Percentiles rank a stretch among this genome's conserved stretches.
Conservation (phyloP, 2,888 invertebrate genomes). For the Aromia moschata region DNA sequence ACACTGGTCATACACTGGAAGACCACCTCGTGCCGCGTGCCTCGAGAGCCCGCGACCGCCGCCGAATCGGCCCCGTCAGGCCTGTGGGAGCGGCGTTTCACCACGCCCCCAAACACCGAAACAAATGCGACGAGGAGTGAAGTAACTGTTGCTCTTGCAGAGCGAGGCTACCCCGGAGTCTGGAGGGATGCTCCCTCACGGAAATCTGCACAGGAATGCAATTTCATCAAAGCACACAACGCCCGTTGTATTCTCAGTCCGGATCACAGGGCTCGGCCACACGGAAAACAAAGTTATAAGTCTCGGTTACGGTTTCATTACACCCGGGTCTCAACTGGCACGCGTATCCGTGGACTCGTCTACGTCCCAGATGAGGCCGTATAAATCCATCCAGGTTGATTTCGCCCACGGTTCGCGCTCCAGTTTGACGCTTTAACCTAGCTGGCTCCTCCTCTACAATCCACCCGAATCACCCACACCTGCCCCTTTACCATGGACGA, state of each 20-base stretch:
- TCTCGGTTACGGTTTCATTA: constrained; percentile 63
- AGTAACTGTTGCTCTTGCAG: constrained; percentile 63
- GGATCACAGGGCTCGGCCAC: constrained; percentile 62
- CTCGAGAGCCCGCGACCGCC: constrained; percentile 48
- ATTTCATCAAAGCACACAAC: constrained; percentile 63
- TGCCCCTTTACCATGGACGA: too few relatives aligned
- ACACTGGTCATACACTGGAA: constrained; percentile 51
- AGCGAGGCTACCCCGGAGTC: constrained; percentile 51
- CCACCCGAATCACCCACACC: too few relatives aligned
- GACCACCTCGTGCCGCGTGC: constrained; percentile 45
- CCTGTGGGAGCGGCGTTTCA: constrained; percentile 60
- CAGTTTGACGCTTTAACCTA: too few relatives aligned
- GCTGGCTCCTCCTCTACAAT: too few relatives aligned
- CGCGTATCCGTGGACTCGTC: constrained; percentile 36
- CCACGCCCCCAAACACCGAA: constrained; percentile 61
- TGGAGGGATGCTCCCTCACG: constrained; percentile 59
- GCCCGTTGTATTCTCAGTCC: constrained; percentile 58
- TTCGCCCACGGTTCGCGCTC: constrained; percentile 3
- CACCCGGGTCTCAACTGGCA: constrained; percentile 52
- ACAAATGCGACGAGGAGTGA: constrained; percentile 60
- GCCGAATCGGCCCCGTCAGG: constrained; percentile 55
- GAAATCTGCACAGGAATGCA: constrained; percentile 65
- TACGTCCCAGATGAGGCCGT: constrained; percentile 4
- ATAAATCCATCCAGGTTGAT: constrained; percentile 26
- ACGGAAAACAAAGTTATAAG: constrained; percentile 64